Evolutionary conservation across 2,113 vertebrate genomes (phyloP).

Genomic region (Mastomys coucha): DNA sequence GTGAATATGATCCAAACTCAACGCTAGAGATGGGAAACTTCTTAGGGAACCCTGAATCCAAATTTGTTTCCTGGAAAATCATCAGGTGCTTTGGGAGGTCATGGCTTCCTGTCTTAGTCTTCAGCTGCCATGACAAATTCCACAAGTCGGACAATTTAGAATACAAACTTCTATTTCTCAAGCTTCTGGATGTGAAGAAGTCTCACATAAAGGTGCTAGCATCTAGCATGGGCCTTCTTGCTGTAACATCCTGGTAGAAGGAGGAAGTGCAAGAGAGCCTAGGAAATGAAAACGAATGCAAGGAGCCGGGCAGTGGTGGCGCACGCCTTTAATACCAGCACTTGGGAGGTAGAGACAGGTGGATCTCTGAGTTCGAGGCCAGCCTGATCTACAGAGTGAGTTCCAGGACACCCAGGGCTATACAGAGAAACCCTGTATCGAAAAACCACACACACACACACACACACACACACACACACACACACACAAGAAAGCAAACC

Average conservation of each 20-base stretch:
- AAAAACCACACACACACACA: no score
- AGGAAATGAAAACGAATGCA: neutral
- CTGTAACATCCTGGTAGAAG: neutral
- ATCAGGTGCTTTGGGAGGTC: neutral
- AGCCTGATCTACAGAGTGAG: no score
- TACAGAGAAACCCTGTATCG: no score
- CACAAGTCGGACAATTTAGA: neutral
- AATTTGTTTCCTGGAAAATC: neutral
- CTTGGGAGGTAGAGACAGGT: no score
- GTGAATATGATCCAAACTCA: neutral
- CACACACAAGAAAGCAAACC: neutral
- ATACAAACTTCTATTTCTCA: neutral
- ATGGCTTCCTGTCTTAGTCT: neutral
- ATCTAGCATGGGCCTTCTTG: neutral
- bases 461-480: no score
- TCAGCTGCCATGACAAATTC: neutral
- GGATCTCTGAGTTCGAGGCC: no score
- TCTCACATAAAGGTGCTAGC: neutral
- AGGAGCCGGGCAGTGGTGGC: no score
- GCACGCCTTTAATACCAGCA: no score
- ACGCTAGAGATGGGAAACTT: neutral
- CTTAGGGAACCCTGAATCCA: neutral
- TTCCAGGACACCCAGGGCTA: no score
- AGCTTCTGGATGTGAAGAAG: neutral
- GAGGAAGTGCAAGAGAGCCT: neutral